Base-by-base conservation (phyloP, 1,140 invertebrate genomes). In the Steinernema khuongi region DNA sequence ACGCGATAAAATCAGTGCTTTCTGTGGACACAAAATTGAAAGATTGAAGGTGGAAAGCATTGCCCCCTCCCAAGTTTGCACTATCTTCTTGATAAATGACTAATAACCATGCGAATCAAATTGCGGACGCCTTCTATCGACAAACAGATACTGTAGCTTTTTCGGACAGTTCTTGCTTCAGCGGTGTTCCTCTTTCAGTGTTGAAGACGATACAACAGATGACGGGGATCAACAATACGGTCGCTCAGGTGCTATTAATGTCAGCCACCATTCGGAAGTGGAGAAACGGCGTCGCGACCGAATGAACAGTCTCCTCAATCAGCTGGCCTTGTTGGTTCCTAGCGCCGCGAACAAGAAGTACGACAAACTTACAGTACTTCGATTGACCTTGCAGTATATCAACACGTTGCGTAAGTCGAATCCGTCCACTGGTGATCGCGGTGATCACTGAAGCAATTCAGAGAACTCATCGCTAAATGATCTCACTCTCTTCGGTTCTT, bases 401-500 rank as follows among this genome's bases (percentile, higher is more conserved):
- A 60, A 60, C 50, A 60, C 50, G 4, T n/a, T 60, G 4, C 50
- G 50, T 60, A 26, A 60, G 50, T 60, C n/a, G n/a, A n/a, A n/a
- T n/a, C n/a, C n/a, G n/a, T n/a, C n/a, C n/a, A n/a, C 14, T 60
- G 14, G 22, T 22, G 50, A 17, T 7, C n/a, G 7, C 50, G 26
- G 19, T n/a, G 26, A 22, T 41, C 50, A 60, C 2, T 4, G 14
- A 22, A 60, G 50, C n/a, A 14, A 22, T 60, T 60, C 26, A 60
- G 50, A 60, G 22, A 60, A 60, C 22, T 60, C 50, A 4, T 11
- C 11, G 14, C 26, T 60, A 22, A 60, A 60, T 60, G 50, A 60
- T 26, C 11, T 60, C 50, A 22, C 11, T 14, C 26, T 60, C 14
- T 60, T 60, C 50, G 50, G 50, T 4, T 22, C 50, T 11, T 60